A percentile compares a stretch with the other conserved stretches of the same genome.
Evolutionary conservation across 1,140 invertebrate species (phyloP).

Genomic region (Panagrolaimus sp.): DNA sequence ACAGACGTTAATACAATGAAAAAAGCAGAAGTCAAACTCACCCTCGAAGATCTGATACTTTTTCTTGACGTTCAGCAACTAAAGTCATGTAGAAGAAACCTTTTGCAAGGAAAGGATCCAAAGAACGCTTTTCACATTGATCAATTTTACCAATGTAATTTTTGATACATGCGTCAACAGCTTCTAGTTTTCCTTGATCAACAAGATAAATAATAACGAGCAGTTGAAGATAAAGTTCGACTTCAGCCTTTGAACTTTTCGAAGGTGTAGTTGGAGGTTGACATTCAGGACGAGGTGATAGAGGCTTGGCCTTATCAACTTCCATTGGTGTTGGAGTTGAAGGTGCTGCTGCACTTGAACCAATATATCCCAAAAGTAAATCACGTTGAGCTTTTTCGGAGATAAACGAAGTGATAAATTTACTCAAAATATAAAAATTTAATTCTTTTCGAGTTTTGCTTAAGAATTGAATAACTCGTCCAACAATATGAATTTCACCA

Average conservation of each 20-base stretch:
- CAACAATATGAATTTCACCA: slow-evolving; percentile 34
- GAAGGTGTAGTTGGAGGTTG: slow-evolving; percentile 5
- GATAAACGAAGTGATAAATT: slow-evolving; percentile 29
- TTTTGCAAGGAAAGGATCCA: slow-evolving; percentile 88
- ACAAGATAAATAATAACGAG: slow-evolving; percentile 81
- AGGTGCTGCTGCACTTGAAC: slow-evolving; percentile 1
- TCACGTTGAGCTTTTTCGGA: slow-evolving; percentile 21
- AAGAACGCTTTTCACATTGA: slow-evolving; percentile 79
- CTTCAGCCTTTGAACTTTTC: slow-evolving; percentile 70
- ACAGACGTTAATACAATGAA: slow-evolving; percentile 1
- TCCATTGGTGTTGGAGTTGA: slow-evolving; percentile 27
- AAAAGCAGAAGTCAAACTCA: slow-evolving; percentile 47
- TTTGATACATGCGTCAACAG: slow-evolving; percentile 64
- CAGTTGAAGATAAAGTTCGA: slow-evolving; percentile 89
- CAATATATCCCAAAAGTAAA: slow-evolving; percentile 21
- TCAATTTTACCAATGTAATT: slow-evolving; percentile 79
- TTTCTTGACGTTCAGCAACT: slow-evolving; percentile 81
- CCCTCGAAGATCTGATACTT: slow-evolving; percentile 78
- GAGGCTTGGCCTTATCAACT: slow-evolving; percentile 24
- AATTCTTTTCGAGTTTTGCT: slow-evolving; percentile 34
- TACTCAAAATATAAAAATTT: slow-evolving; percentile 28
- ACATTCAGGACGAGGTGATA: background rate
- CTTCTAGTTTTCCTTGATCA: slow-evolving; percentile 65
- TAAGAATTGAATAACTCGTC: slow-evolving; percentile 31
- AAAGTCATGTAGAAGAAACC: slow-evolving; percentile 93